Evolutionary conservation across 2,113 vertebrate species (phyloP).

Genomic region (Scytalopus superciliaris): DNA sequence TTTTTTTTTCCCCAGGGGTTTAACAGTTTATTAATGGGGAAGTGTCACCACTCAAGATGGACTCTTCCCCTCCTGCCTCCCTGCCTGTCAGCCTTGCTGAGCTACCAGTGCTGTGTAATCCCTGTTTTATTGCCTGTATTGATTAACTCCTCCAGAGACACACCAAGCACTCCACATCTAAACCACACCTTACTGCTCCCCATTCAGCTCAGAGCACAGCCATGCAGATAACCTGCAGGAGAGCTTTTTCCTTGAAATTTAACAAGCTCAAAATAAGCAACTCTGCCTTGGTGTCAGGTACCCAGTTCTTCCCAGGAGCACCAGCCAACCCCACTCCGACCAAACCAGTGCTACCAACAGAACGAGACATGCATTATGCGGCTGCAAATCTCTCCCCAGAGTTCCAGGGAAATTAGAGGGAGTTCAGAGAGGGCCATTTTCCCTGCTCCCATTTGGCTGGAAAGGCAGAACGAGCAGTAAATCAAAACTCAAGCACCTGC

Average conservation of each 20-base stretch:
- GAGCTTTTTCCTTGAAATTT: neutral
- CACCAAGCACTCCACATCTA: neutral
- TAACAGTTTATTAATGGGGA: neutral
- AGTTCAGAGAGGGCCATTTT: conserved; percentile 6
- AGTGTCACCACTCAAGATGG: neutral
- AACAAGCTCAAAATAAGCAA: neutral
- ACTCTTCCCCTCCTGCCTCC: neutral
- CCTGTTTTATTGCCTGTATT: neutral
- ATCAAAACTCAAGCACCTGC: conserved; percentile 42
- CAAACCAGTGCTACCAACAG: neutral
- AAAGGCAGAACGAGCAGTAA: neutral
- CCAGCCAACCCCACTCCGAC: accelerated
- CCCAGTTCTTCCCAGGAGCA: neutral
- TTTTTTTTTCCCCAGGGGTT: neutral
- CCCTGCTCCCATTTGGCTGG: conserved; percentile 13
- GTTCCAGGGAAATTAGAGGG: conserved; percentile 12
- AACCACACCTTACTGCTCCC: neutral
- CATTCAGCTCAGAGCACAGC: neutral
- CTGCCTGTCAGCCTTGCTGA: neutral
- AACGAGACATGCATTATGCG: neutral
- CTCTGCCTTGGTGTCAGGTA: neutral
- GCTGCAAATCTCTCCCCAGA: conserved; percentile 24
- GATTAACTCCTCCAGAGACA: neutral
- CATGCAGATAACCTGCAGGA: neutral
- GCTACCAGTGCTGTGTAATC: neutral